A percentile compares a stretch with the other conserved stretches of the same genome.
Evolutionary conservation across 2,888 invertebrate species (phyloP).

Genomic region (Metalampra italica): DNA sequence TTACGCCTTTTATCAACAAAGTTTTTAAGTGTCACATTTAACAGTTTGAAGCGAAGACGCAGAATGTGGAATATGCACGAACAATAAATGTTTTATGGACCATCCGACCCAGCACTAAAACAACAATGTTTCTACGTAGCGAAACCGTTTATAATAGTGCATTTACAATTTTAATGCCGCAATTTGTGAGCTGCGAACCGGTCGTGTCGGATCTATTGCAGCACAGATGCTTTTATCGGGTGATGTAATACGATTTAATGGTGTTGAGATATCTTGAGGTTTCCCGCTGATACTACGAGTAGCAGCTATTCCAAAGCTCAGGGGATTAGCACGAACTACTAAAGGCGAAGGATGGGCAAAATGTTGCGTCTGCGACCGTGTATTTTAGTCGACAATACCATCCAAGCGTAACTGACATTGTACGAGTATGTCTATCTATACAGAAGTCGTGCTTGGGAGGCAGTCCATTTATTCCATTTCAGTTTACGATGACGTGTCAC

Average conservation of each 20-base stretch:
- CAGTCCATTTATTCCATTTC: too few species aligned
- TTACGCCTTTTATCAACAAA: slow-evolving; percentile 10
- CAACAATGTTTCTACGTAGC: slow-evolving; percentile 47
- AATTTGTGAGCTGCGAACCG: slow-evolving; percentile 46
- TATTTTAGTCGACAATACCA: too few species aligned
- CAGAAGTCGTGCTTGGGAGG: too few species aligned
- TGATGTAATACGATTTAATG: neutral
- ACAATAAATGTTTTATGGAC: slow-evolving; percentile 50
- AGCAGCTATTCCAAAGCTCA: too few species aligned
- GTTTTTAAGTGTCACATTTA: slow-evolving; percentile 18
- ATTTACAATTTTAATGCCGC: slow-evolving; percentile 59
- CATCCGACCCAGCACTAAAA: slow-evolving; percentile 36
- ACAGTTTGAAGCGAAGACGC: slow-evolving; percentile 10
- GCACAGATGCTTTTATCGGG: slow-evolving; percentile 20
- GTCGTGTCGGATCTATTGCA: slow-evolving; percentile 26
- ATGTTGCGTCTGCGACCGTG: too few species aligned
- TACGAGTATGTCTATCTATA: too few species aligned
- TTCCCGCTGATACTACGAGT: too few species aligned
- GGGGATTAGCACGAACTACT: too few species aligned
- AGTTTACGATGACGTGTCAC: too few species aligned
- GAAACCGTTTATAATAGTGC: slow-evolving; percentile 47
- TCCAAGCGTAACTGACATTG: too few species aligned
- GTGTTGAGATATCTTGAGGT: too few species aligned
- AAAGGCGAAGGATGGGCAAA: too few species aligned
- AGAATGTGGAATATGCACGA: slow-evolving; percentile 23